Evolutionary conservation across 1,140 invertebrate species (phyloP).

Genomic region (Pseudobourletiella spinata): DNA sequence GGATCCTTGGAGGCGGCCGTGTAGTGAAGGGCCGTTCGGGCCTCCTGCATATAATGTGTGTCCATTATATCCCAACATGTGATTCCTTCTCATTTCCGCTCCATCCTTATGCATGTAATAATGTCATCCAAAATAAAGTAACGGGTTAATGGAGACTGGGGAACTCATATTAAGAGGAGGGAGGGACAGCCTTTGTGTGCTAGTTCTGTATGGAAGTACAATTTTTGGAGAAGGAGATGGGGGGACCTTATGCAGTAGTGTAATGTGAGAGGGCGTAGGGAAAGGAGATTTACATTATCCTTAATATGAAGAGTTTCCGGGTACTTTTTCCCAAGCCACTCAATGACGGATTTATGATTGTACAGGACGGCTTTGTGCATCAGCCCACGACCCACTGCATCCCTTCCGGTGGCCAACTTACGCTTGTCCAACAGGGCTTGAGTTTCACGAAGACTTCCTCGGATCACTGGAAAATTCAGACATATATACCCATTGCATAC

Average conservation of each 20-base stretch:
- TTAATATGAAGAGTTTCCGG: constrained; percentile 60
- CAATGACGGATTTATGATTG: constrained; percentile 59
- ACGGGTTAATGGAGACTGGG: no score
- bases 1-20: constrained; percentile 53
- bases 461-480: constrained; percentile 22
- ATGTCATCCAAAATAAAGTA: no score
- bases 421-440: constrained; percentile 52
- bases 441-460: constrained; percentile 55
- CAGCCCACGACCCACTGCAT: constrained; percentile 61
- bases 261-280: no score
- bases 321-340: constrained; percentile 64
- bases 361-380: constrained; percentile 71
- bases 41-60: constrained; percentile 47
- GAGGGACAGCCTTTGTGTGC: no score
- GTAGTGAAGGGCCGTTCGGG: constrained; percentile 72
- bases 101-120: no score
- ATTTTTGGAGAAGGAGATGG: no score
- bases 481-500: not conserved
- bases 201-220: no score
- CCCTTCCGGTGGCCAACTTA: constrained; percentile 57
- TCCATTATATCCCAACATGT: not conserved
- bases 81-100: no score
- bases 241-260: no score
- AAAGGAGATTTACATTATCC: constrained; percentile 71
- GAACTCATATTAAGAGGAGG: no score